Evolutionary conservation across 2,113 vertebrate genomes (phyloP).

Genomic region (Pseudonaja textilis): DNA sequence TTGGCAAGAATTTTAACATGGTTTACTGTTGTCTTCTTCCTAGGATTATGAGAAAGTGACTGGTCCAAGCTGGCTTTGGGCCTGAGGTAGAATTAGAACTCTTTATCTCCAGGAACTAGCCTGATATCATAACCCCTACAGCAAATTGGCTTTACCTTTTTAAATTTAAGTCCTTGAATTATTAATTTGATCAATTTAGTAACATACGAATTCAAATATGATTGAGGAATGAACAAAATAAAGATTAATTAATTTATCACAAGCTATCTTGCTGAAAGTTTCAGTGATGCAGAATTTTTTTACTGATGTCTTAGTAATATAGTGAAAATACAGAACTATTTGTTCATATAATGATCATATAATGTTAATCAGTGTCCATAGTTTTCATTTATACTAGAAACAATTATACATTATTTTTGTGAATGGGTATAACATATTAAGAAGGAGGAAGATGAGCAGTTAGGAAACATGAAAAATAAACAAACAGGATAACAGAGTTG

Average conservation of each 20-base stretch:
- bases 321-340: background rate
- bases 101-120: background rate
- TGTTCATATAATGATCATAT: background rate
- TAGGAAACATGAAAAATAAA: no score
- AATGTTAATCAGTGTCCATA: background rate
- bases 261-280: background rate
- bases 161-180: constrained; percentile 8
- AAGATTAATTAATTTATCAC: background rate
- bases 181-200: background rate
- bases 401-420: background rate
- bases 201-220: background rate
- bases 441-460: no score
- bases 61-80: background rate
- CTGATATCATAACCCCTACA: background rate
- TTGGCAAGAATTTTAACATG: background rate
- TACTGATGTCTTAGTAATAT: background rate
- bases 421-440: background rate
- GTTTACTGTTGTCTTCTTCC: background rate
- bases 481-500: no score
- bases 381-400: background rate
- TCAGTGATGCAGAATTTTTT: background rate
- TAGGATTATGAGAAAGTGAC: background rate
- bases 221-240: background rate
- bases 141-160: background rate
- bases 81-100: background rate